These are phyloP conservation scores for Ammodytes marinus DNA, from an alignment of 2,113 vertebrate genomes.

Conservation along the genomic window DNA sequence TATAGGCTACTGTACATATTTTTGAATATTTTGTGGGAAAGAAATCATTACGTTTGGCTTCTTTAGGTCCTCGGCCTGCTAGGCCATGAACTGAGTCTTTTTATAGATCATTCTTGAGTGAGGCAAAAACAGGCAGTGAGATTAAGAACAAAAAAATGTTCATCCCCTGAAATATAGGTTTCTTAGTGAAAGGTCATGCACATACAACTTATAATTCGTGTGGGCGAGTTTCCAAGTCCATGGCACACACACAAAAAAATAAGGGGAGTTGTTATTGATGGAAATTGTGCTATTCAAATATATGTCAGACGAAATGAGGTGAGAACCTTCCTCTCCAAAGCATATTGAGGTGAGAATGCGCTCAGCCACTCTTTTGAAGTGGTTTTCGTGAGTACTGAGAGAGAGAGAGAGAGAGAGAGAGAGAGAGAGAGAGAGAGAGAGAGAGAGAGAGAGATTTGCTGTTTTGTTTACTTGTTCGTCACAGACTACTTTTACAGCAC, in stretches of 20 bases:
- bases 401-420: background rate
- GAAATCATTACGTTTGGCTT: background rate
- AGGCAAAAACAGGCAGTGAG: conserved; percentile 1
- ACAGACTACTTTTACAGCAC: conserved; percentile 36
- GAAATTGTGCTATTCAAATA: conserved; percentile 62
- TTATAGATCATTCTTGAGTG: background rate
- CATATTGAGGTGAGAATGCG: conserved; percentile 60
- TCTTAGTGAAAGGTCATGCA: conserved; percentile 38
- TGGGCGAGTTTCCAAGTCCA: conserved; percentile 73
- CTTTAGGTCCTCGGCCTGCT: background rate
- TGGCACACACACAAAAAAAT: conserved; percentile 34
- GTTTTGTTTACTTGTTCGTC: conserved; percentile 58
- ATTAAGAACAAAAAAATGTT: background rate
- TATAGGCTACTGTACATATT: background rate
- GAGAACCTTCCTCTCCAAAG: conserved; percentile 68
- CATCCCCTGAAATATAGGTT: conserved; percentile 56
- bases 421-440: conserved; percentile 4
- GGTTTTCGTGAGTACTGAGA: conserved; percentile 34
- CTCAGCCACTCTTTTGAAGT: conserved; percentile 57
- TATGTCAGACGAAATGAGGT: conserved; percentile 37
- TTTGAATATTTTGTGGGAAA: conserved; percentile 1
- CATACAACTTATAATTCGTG: conserved; percentile 45
- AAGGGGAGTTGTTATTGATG: conserved; percentile 71
- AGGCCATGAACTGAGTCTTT: background rate
- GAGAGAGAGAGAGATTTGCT: background rate